These are phyloP conservation scores for Apaloderma vittatum DNA, from an alignment of 2,113 vertebrate species.

Conservation along the genomic window DNA sequence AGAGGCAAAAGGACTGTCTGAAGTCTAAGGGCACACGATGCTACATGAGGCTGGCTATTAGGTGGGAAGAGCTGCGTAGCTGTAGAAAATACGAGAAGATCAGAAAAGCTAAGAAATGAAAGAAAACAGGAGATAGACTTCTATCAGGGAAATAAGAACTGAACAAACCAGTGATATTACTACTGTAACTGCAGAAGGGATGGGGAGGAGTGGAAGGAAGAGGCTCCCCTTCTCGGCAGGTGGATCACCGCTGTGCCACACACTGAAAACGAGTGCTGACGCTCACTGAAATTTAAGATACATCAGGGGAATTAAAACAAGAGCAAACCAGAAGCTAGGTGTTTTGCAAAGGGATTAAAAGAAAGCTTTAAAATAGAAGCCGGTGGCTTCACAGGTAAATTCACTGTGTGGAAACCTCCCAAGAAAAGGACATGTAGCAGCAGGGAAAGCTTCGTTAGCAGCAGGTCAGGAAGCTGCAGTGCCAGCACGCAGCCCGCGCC, in stretches of 20 bases:
- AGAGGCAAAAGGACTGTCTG: background rate
- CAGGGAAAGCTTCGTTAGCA: background rate
- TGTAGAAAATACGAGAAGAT: background rate
- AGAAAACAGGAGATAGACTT: background rate
- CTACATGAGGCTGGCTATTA: background rate
- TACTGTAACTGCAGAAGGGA: background rate
- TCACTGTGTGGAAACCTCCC: background rate
- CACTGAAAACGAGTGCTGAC: fast-evolving
- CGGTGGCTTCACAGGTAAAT: background rate
- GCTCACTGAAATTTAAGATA: background rate
- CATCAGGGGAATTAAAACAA: background rate
- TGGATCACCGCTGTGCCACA: background rate
- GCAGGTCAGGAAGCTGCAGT: fast-evolving
- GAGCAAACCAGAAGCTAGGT: background rate
- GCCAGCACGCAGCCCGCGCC: fast-evolving
- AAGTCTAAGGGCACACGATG: background rate
- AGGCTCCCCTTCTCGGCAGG: background rate
- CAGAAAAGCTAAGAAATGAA: background rate
- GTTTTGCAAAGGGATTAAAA: background rate
- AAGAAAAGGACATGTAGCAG: background rate
- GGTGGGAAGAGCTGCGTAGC: background rate
- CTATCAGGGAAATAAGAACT: background rate
- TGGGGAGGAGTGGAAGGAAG: background rate
- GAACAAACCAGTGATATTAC: background rate
- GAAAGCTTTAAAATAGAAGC: background rate